Percentiles rank a stretch among this genome's conserved stretches.
phyloP scores from a whole-genome alignment of 2,113 vertebrate species.

The Uropsilus gracilis region DNA sequence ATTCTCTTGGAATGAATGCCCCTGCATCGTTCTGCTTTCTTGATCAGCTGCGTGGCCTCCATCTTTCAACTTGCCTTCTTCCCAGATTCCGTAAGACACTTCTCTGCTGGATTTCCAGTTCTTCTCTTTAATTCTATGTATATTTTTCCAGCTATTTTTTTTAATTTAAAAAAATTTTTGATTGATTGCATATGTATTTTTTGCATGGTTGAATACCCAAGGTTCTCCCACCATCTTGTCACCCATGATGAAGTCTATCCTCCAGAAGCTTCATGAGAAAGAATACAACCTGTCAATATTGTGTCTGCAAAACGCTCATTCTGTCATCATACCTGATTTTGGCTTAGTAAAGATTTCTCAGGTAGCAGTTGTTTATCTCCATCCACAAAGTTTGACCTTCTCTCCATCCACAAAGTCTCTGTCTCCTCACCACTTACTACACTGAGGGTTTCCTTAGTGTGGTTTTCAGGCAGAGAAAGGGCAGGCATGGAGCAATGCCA shows the following conservation, averaged over 20 bases:
- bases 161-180: no score
- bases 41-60: background rate
- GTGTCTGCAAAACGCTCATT: background rate
- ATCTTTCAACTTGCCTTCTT: background rate
- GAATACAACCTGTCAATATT: background rate
- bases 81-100: no score
- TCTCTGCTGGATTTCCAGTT: no score
- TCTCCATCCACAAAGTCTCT: background rate
- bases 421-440: background rate
- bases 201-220: no score
- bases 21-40: background rate
- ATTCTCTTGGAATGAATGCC: background rate
- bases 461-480: background rate
- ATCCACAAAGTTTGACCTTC: background rate
- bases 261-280: conserved; percentile 21
- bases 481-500: background rate
- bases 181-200: no score
- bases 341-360: background rate
- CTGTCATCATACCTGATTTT: background rate
- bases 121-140: no score
- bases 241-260: background rate
- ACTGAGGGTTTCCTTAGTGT: background rate
- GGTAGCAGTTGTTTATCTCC: background rate
- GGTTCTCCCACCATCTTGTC: no score
- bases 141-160: no score